Percentiles rank a stretch among this genome's conserved stretches.
Evolutionary conservation across 2,113 vertebrate genomes (phyloP).

Genomic region (Caretta caretta): DNA sequence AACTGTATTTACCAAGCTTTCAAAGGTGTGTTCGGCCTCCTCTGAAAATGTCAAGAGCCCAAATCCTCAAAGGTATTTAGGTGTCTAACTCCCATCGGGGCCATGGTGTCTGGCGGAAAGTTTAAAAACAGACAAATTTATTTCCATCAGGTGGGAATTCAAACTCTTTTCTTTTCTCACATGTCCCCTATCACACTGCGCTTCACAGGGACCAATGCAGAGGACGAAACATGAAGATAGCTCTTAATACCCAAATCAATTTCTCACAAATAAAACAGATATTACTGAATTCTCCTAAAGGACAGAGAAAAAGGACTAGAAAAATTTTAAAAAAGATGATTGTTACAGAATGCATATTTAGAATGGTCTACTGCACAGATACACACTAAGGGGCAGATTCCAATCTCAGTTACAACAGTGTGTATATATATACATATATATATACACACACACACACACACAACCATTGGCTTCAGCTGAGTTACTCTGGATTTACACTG

Average conservation of each 20-base stretch:
- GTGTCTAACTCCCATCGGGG: no score
- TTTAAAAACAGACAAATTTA: conserved; percentile 28
- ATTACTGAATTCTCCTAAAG: conserved; percentile 46
- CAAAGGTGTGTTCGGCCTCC: background rate
- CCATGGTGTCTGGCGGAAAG: background rate
- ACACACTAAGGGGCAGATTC: background rate
- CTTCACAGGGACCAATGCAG: background rate
- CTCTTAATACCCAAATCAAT: conserved; percentile 41
- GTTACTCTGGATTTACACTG: background rate
- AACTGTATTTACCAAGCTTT: background rate
- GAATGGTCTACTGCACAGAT: background rate
- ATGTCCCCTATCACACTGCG: background rate
- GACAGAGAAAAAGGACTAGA: conserved; percentile 30
- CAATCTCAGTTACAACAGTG: background rate
- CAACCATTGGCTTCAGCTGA: background rate
- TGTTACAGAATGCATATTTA: conserved; percentile 60
- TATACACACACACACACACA: no score
- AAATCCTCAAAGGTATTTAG: no score
- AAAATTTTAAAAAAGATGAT: conserved; percentile 50
- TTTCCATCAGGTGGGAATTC: background rate
- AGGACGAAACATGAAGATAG: conserved; percentile 19
- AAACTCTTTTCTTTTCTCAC: background rate
- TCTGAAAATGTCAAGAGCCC: background rate
- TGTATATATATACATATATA: background rate
- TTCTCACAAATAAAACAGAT: conserved; percentile 55